Evolutionary conservation across 2,113 vertebrate genomes (phyloP).

Genomic region (Rostratula benghalensis): DNA sequence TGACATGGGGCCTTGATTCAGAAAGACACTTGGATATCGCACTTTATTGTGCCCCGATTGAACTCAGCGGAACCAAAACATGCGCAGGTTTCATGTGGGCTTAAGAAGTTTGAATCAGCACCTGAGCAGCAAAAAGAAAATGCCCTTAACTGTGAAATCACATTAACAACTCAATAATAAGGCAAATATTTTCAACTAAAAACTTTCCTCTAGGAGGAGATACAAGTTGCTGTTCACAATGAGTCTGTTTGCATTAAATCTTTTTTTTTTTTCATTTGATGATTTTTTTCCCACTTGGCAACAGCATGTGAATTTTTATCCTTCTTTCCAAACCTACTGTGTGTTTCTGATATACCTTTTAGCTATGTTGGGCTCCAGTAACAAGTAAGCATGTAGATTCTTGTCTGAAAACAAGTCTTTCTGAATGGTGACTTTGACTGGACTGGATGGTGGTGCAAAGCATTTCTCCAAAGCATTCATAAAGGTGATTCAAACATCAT

Average conservation of each 20-base stretch:
- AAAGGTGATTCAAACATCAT: not conserved
- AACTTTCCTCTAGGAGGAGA: not conserved
- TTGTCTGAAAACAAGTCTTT: not conserved
- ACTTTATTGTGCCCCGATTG: not conserved
- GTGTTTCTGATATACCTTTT: not conserved
- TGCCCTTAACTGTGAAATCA: not conserved
- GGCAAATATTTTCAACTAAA: not conserved
- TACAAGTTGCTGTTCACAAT: not conserved
- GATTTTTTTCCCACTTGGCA: not conserved
- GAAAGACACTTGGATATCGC: not conserved
- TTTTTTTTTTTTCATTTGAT: not conserved
- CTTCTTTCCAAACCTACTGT: not conserved
- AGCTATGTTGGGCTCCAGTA: not conserved
- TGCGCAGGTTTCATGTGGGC: not conserved
- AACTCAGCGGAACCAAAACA: not conserved
- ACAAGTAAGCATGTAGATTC: not conserved
- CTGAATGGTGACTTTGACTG: not conserved
- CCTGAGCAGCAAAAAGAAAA: not conserved
- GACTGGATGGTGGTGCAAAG: not conserved
- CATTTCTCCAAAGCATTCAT: not conserved
- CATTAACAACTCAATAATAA: not conserved
- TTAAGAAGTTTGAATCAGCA: slow-evolving; percentile 36
- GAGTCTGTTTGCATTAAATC: not conserved
- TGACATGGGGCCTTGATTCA: not conserved
- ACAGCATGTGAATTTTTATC: not conserved